Conservation (phyloP, 2,888 invertebrate species). For the Patella depressa region DNA sequence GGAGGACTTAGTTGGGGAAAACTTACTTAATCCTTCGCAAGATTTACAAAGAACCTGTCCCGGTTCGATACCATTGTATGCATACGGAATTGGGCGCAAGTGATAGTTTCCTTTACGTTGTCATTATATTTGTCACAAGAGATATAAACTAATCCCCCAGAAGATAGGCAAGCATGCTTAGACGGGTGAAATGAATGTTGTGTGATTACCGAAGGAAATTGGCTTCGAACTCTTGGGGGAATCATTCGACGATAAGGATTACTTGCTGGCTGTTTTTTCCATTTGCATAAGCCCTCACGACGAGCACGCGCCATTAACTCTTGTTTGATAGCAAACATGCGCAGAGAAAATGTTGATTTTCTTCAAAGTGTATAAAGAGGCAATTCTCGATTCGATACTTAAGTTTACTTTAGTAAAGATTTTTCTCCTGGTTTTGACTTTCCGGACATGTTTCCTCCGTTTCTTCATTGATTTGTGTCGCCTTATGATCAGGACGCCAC, state of each 20-base stretch:
- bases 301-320: conserved; percentile 36
- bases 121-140: conserved; percentile 42
- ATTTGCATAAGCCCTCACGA: conserved; percentile 31
- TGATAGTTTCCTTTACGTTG: conserved; percentile 27
- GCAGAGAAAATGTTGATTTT: conserved; percentile 28
- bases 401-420: conserved; percentile 25
- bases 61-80: conserved; percentile 27
- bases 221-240: conserved; percentile 52
- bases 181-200: conserved; percentile 47
- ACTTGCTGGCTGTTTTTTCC: conserved; percentile 33
- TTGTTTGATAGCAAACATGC: conserved; percentile 35
- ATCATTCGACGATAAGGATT: conserved; percentile 33
- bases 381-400: conserved; percentile 23
- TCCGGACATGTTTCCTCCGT: not conserved
- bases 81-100: conserved; percentile 27
- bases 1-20: conserved; percentile 20
- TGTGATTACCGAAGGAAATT: conserved; percentile 57
- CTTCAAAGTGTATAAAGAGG: conserved; percentile 21
- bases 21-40: conserved; percentile 22
- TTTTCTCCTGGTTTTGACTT: conserved; percentile 22
- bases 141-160: conserved; percentile 33
- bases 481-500: not conserved
- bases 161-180: conserved; percentile 29
- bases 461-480: not conserved
- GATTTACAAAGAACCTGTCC: conserved; percentile 25